Evolutionary conservation across 2,797 vertebrate species (phyloP), one percentile per base, ranked within the genome.

Genomic region (Lepilemur septentrionalis): DNA sequence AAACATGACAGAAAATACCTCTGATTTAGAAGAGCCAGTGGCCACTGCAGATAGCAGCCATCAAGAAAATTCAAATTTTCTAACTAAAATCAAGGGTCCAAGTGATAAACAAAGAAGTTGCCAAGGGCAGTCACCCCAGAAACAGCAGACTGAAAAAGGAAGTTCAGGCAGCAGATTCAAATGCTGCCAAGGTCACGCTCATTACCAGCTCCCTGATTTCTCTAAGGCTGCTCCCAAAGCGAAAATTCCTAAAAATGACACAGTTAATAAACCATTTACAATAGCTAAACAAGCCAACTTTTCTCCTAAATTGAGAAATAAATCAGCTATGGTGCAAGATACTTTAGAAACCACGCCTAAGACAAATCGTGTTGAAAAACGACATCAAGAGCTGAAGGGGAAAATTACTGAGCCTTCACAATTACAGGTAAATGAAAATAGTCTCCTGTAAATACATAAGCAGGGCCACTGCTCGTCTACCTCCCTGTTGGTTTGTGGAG

Each of bases 151-250:
- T 23, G 93, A 98, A 92, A 98, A 97, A 87, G 97, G 97, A 46
- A 96, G 95, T 95, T 99, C 89, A 22, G 98, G 98, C 91, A 96
- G 91, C 0, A 96, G 99, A 73, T 97, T 99, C 78, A 99, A 98
- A 95, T 98, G 98, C 0, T 97, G 98, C 67, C 99, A 99, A 97
- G 98, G 98, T 57, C 98, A 99, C 97, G 98, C 99, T 97, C 98
- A 98, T 96, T 99, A 98, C 70, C 98, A 97, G 2, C 98, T 98
- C 46, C 98, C 99, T 15, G 98, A 99, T 97, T 99, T 99, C 97
- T 99, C 99, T 67, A 97, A 99, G 96, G 97, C 99, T 94, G 93
- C 98, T 89, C 97, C 99, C 17, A 99, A 99, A 97, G 98, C 99
- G 32, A 98, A 98, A 98, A 98, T 99, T 95, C 98, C 98, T 48